Evolutionary conservation across 1,140 invertebrate genomes (phyloP).

Genomic region (Heliothis subflexa): DNA sequence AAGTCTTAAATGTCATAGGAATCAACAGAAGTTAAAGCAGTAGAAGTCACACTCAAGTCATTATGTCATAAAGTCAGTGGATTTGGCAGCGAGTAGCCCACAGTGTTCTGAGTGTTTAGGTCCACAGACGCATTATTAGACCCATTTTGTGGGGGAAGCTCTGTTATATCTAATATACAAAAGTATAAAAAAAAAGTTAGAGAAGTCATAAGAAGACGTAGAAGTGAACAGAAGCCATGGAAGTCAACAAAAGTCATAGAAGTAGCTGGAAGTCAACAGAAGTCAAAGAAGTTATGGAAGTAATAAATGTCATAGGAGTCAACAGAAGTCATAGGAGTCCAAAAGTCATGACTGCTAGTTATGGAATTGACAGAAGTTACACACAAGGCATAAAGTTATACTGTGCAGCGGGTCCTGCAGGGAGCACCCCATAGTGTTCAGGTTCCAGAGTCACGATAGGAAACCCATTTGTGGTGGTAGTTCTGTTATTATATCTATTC

Average conservation of each 20-base stretch:
- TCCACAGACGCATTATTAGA: constrained; percentile 96
- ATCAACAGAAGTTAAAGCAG: not conserved
- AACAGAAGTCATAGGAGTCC: no score
- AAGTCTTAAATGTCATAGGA: no score
- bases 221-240: not conserved
- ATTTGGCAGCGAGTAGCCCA: constrained; percentile 95
- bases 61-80: constrained; percentile 93
- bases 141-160: constrained; percentile 98
- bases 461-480: constrained; percentile 98
- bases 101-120: constrained; percentile 97
- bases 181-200: no score
- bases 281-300: no score
- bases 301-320: no score
- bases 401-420: constrained; percentile 95
- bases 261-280: no score
- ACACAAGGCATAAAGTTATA: constrained; percentile 85
- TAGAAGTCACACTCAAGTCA: no score
- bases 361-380: no score
- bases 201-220: no score
- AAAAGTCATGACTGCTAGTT: no score
- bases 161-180: constrained; percentile 88
- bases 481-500: constrained; percentile 92
- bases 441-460: constrained; percentile 96
- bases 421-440: constrained; percentile 96
- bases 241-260: not conserved